Percentiles rank a stretch among this genome's conserved stretches.
phyloP scores from a whole-genome alignment of 2,888 invertebrate genomes.

The Microdon myrmicae region DNA sequence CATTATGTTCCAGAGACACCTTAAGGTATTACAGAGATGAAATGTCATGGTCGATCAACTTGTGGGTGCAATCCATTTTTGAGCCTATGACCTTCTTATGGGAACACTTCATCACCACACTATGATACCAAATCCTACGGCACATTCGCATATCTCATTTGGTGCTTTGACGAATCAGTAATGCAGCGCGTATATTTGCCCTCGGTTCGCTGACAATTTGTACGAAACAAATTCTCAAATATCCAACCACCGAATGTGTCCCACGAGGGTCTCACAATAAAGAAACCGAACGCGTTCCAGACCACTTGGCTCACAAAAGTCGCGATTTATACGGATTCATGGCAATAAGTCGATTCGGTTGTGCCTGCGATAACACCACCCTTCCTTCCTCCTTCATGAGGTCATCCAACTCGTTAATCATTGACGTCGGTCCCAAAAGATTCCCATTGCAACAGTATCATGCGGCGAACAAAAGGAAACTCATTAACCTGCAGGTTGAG shows the following conservation, averaged over 20 bases:
- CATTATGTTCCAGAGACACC: too few relatives aligned
- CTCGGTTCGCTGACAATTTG: conserved; percentile 40
- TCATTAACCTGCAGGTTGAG: conserved; percentile 36
- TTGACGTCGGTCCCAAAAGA: conserved; percentile 31
- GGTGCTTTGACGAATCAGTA: too few relatives aligned
- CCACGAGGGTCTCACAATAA: conserved; percentile 24
- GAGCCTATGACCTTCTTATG: too few relatives aligned
- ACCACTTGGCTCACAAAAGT: conserved; percentile 27
- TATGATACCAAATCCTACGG: too few relatives aligned
- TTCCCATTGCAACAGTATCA: conserved; percentile 15
- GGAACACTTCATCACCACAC: too few relatives aligned
- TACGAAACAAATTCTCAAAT: conserved; percentile 11
- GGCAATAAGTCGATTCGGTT: conserved; percentile 10
- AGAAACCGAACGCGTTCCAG: conserved; percentile 40
- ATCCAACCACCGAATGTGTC: conserved; percentile 41
- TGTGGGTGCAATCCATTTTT: too few relatives aligned
- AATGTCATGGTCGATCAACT: too few relatives aligned
- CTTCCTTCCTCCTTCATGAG: conserved; percentile 18
- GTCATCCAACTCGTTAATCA: conserved; percentile 41
- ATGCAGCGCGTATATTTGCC: too few relatives aligned
- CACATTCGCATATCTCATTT: too few relatives aligned
- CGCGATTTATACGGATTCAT: conserved; percentile 49
- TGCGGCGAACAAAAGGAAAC: conserved; percentile 34
- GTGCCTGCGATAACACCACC: conserved; percentile 10
- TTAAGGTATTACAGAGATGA: too few relatives aligned